Evolutionary conservation across 2,113 vertebrate species (phyloP), one percentile per base, ranked within the genome.

Genomic region (Galemys pyrenaicus): DNA sequence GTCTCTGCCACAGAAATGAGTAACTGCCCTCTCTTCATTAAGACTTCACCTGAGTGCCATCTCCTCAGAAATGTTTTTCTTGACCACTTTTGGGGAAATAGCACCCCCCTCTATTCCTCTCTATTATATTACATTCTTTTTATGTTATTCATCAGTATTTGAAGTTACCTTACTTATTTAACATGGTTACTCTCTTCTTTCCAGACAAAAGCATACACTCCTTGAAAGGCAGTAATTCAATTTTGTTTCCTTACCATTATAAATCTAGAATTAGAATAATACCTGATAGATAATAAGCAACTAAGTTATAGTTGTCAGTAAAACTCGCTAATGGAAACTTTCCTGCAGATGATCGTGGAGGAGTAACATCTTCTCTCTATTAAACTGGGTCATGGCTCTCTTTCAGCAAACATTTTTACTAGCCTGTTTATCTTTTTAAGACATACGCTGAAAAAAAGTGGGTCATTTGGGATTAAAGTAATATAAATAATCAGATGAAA

Each of bases 401-500:
- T 41, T 67, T 39, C n/a, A 67, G 54, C 54, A 54, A 51, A 54
- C n/a, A 39, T 85, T 94, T 87, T 64, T 92, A n/a, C 60, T 64
- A 39, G 30, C 64, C 49, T 88, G 39, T 80, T 96, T 92, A 65
- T 85, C 46, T 82, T 94, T 95, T 85, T 54, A 78, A 90, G 56
- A 84, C 87, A 88, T 20, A 54, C 0, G 2, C 73, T 58, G 12
- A 7, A 35, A 49, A 49, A 92, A 92, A 90, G 75, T 64, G 62
- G 92, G 89, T 96, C 84, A 93, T 67, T 83, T 80, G 35, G 84
- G 80, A 96, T 94, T 97, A 92, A 54, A 92, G 32, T 94, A 87
- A 82, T 90, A 10, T 20, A 87, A 92, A 44, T 87, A 58, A 94
- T 85, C 73, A 84, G 65, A 65, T 74, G 62, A 73, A 95, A 93